Evolutionary conservation across 1,140 invertebrate genomes (phyloP), one percentile per base, ranked within the genome.

Genomic region (Wasmannia auropunctata): DNA sequence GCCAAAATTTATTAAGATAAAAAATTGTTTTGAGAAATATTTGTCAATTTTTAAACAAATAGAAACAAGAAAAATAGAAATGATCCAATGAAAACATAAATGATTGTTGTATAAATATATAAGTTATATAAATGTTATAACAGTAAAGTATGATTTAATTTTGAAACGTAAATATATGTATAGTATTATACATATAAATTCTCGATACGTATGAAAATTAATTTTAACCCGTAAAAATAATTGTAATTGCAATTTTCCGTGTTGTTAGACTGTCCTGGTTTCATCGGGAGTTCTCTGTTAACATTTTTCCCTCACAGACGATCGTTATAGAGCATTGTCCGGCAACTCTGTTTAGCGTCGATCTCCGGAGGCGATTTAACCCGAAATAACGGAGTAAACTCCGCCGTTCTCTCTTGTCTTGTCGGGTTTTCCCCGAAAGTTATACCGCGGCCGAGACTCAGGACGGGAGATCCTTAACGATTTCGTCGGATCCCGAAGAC

Each of bases 301-400:
- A 58, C 19, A 72, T 72, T 56, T 67, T 83, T 83, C 31, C n/a
- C 79, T 56, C 51, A 25, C 58, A 83, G 51, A 70, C 51, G 51
- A 83, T 72, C 28, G 34, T 40, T 67, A 67, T 54, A 51, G 62
- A 49, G 46, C 69, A 72, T 83, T 58, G 67, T 74, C 79, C 40
- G 25, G 54, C 67, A 83, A 83, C 25, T 83, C 54, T 72, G 79
- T 83, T 83, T 72, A 72, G 51, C 51, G 67, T 83, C 67, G 67
- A 83, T 83, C 79, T 83, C 79, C 67, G 79, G 51, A 74, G 79
- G 67, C 79, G 67, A 58, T 80, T 80, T 80, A 16, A 16, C 40
- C 43, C 28, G 56, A n/a, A 34, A 43, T 49, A 67, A 46, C 51
- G 65, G 37, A 72, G 37, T 72, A 85, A 85, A 85, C 83, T 76